Base-by-base conservation (phyloP, 2,797 vertebrate genomes). In the Hybognathus amarus region DNA sequence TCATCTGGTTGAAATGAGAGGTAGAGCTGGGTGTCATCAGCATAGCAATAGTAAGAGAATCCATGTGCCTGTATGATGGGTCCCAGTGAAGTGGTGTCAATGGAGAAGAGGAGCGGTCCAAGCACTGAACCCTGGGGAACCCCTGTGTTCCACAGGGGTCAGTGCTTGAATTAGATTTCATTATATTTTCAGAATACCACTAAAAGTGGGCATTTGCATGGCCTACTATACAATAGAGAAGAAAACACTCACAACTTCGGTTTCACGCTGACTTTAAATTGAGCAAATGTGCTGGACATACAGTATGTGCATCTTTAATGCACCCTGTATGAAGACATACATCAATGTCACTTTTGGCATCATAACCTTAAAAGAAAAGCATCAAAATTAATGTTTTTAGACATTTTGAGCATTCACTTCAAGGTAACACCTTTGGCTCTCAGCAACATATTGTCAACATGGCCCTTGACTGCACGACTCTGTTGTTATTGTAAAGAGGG, bases 401-500 rank as follows among this genome's bases (percentile, higher is more conserved):
- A 33, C 11, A 20, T 18, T 20, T 71, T 33, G 22, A 33, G 17
- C 27, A 71, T 50, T 71, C 2, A 47, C n/a, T 47, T 71, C 15
- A 71, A 27, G 50, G 5, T 24, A 27, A 30, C 42, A 54, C 8
- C 52, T 8, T 9, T 54, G 77, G 27, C 10, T 77, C 38, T 22
- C 38, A 70, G 68, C 18, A n/a, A 10, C 6, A 45, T 6, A 15
- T 17, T 12, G 11, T 24, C 2, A 9, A 68, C 27, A 70, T 67
- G 9, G 4, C 13, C 12, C 50, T 13, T 68, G 30, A 15, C 22
- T 59, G 30, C 52, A n/a, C 24, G 22, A 38, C 7, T 73, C 3
- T 78, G 63, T 38, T 79, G 13, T 47, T 69, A 18, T 42, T 79
- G 68, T 42, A 5, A 66, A 95, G 95, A 87, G 94, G 94, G 0